phyloP scores from a whole-genome alignment of 92 coral and sea anemone species.

The Epizoanthus ramosus region DNA sequence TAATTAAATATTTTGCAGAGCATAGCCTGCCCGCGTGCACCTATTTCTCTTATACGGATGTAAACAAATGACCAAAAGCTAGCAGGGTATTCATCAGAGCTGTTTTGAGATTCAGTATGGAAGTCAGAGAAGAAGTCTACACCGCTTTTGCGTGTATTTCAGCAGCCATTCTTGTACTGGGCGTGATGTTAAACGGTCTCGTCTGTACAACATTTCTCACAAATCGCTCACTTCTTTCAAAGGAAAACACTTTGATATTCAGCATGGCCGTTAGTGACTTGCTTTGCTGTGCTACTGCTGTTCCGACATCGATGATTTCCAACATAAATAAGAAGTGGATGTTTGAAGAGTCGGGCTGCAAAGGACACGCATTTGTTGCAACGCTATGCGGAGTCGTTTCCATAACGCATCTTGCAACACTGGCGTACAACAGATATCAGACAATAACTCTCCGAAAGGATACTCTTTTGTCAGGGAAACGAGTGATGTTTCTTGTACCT shows the following conservation, averaged over 20 bases:
- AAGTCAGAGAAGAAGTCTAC: too few relatives aligned
- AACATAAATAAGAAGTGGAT: constrained; percentile 57
- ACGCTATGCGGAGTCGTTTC: constrained; percentile 59
- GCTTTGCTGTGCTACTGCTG: constrained; percentile 48
- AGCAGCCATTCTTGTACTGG: not conserved
- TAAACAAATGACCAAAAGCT: too few relatives aligned
- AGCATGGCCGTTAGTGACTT: constrained; percentile 81
- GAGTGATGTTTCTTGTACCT: constrained; percentile 15
- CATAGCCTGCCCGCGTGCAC: too few relatives aligned
- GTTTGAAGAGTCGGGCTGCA: constrained; percentile 49
- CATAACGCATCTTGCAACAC: constrained; percentile 71
- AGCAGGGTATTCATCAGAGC: too few relatives aligned
- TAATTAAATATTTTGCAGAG: too few relatives aligned
- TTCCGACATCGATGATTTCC: constrained; percentile 63
- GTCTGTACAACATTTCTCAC: constrained; percentile 53
- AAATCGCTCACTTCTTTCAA: constrained; percentile 46
- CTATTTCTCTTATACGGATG: too few relatives aligned
- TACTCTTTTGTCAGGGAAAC: constrained; percentile 12
- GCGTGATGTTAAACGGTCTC: constrained; percentile 50
- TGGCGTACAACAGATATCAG: constrained; percentile 58
- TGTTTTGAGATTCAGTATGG: too few relatives aligned
- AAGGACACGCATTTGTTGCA: constrained; percentile 63
- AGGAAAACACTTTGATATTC: constrained; percentile 50
- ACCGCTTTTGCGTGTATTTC: not conserved
- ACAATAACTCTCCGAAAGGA: constrained; percentile 24